phyloP scores from a whole-genome alignment of 2,113 vertebrate genomes.

The Saimiri boliviensis region DNA sequence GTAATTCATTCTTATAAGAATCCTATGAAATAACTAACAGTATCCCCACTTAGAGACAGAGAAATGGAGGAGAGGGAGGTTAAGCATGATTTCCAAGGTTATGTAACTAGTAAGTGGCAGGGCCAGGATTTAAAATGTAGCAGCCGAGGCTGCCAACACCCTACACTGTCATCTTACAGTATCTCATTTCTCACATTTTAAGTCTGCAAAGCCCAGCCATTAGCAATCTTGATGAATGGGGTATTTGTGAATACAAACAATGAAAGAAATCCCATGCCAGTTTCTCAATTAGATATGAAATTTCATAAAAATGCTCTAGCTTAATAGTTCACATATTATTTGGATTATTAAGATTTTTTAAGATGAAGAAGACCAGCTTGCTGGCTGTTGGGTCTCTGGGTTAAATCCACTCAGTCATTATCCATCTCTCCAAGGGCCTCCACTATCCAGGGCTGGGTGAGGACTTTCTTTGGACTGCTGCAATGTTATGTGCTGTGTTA shows the following conservation, averaged over 20 bases:
- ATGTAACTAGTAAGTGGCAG: neutral
- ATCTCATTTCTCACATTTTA: neutral
- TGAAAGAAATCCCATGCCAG: neutral
- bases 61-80: neutral
- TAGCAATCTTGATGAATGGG: neutral
- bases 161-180: neutral
- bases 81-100: neutral
- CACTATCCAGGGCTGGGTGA: neutral
- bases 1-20: neutral
- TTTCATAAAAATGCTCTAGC: constrained; percentile 38
- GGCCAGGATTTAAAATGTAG: neutral
- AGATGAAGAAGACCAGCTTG: neutral
- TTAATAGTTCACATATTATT: constrained; percentile 54
- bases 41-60: neutral
- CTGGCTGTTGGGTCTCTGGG: neutral
- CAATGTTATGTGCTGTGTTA: neutral
- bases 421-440: neutral
- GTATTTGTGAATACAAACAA: constrained; percentile 26
- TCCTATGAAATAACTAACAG: neutral
- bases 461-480: neutral
- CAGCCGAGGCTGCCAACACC: neutral
- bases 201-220: neutral
- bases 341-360: constrained; percentile 42
- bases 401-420: neutral
- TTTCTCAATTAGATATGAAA: constrained; percentile 38